Base-by-base conservation (phyloP, 2,888 invertebrate species). In the Oegoconia quadripuncta region DNA sequence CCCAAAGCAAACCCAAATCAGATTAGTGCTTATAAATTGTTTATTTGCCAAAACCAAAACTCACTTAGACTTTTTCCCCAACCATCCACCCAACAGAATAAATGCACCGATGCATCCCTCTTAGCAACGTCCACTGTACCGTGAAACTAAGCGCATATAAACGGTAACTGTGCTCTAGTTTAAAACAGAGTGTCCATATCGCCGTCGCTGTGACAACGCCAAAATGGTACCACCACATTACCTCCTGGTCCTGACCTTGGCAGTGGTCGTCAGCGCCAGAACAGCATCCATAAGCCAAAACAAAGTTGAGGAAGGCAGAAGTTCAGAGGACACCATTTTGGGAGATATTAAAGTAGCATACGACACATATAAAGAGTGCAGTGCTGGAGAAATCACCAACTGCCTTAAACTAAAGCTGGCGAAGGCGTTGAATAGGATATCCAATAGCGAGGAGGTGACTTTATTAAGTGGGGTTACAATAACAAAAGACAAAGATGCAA, bases 331-430 rank as follows among this genome's bases (percentile, higher is more conserved):
- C 46, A 72, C 64, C 54, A 72, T 89, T 48, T 78, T 93, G 48
- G 91, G 91, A 48, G 94, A 94, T 58, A 76, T 95, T 4, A 90
- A 92, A 55, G 89, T 92, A 59, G 90, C 93, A 49, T 94, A 93
- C 63, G 93, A 93, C 68, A 90, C 94, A 48, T 95, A 95, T 78
- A 93, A 93, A 73, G 94, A 95, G 59, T 95, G 95, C 82, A 89
- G 92, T 42, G 90, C 91, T 36, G 82, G 89, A 44, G 93, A 92
- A 50, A 71, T 93, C 18, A 88, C 92, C 2, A 90, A 93, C 42
- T 96, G 95, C 55, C 83, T 96, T 35, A 95, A 95, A 73, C 78
- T 94, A 43, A 95, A 95, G 68, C 75, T 95, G 34, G 88, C 95
- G n/a, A 90, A 93, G 14, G 92, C 93, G 2, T 81, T 95, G 74